Base-by-base conservation (phyloP, 2,797 vertebrate genomes). In the Monodelphis domestica region DNA sequence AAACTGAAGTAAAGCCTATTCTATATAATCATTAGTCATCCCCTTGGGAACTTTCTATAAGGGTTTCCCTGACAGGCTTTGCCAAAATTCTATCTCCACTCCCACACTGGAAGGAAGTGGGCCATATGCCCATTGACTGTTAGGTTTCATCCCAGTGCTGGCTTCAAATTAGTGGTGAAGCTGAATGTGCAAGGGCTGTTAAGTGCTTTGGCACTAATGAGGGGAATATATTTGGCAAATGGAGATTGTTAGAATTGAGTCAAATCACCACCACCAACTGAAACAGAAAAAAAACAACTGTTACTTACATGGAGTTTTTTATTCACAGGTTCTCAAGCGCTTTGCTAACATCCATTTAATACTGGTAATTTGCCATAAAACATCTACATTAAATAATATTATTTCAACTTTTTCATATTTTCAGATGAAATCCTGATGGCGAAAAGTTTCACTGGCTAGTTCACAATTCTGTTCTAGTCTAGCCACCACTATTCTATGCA, bases 11-110 rank as follows among this genome's bases (percentile, higher is more conserved):
- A 90, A 97, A 88, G 87, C 95, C 95, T 95, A 91, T 94, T 96
- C 95, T 92, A 84, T 50, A 96, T 88, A 92, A 91, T 92, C 92
- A 94, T 92, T 95, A 94, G 92, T 96, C 95, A 95, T 95, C 59
- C 94, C 89, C 95, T 88, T 89, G 91, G 92, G 88, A 97, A 95
- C 93, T 92, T 96, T 97, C 94, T 93, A 93, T 97, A 96, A 96
- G 89, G 56, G 90, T 93, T 89, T 97, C 90, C 89, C 94, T 97
- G 54, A 78, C 84, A 84, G 84, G 91, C 95, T 94, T 94, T 97
- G 97, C 96, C 95, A 97, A 97, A 96, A 96, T 94, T 97, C 96
- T 92, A 91, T 96, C 91, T 97, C 91, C 94, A 96, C 96, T 96
- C 95, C 88, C 96, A 95, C 97, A 94, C 57, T 97, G 93, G 96